phyloP scores from a whole-genome alignment of 2,797 vertebrate species.

The Eidolon dupreanum region DNA sequence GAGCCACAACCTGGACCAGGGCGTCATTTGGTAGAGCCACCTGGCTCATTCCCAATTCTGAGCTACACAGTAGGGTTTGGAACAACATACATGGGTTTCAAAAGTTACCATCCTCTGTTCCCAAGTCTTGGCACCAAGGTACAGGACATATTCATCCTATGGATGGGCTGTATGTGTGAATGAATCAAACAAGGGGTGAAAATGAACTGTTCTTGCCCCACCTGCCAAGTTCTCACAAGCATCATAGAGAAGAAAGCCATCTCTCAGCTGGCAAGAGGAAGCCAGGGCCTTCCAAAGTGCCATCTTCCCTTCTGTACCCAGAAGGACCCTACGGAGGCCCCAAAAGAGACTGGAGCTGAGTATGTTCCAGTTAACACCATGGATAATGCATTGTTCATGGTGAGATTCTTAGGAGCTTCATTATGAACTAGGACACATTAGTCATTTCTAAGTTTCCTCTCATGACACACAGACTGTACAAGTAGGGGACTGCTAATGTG shows the following conservation, averaged over 20 bases:
- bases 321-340: neutral
- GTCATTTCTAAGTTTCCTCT: constrained; percentile 4
- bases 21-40: neutral
- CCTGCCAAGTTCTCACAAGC: neutral
- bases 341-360: neutral
- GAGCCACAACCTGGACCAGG: neutral
- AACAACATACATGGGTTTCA: neutral
- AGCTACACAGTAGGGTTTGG: neutral
- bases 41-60: neutral
- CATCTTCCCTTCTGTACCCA: neutral
- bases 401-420: neutral
- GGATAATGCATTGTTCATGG: neutral
- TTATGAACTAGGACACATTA: neutral
- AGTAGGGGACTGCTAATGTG: neutral
- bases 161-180: neutral
- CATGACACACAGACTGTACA: neutral
- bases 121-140: neutral
- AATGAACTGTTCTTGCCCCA: neutral
- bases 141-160: neutral
- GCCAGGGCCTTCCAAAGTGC: neutral
- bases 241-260: neutral
- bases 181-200: neutral
- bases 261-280: neutral
- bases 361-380: neutral
- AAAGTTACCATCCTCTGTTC: neutral